Base-by-base conservation (phyloP, 2,113 vertebrate species). In the Haliaeetus leucogaster region DNA sequence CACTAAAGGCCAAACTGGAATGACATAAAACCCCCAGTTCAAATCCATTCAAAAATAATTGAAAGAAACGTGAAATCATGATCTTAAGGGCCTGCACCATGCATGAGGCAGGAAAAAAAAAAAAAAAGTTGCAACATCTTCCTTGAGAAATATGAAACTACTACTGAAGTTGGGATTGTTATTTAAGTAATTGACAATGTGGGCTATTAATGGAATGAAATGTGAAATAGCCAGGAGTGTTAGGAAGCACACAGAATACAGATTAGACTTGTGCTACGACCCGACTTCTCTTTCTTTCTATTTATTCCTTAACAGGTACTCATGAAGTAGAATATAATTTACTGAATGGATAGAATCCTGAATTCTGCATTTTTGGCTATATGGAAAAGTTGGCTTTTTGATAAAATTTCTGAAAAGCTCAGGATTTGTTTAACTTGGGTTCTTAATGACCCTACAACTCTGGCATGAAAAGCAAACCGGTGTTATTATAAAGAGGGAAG, bases 341-440 rank as follows among this genome's bases (percentile, higher is more conserved):
- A 65, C 43, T 91, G 65, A 79, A 86, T 82, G 56, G 56, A 30
- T 61, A 48, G 34, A 89, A 79, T 84, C 21, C 30, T 48, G 55
- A 82, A 72, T 85, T 92, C 38, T 87, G 17, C 55, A 40, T 77
- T 29, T 82, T 83, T 38, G 48, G 40, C 62, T 82, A 2, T 42
- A 61, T 0, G 5, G 40, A 91, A 82, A 95, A 58, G 16, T 43
- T 79, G 48, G 9, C 15, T 56, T 79, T 92, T 72, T 52, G 62
- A 84, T 84, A 93, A 91, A 93, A 95, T 66, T 82, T 90, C 43
- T 83, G 34, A 67, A 78, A 93, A 92, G 13, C 21, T 56, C 32
- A 52, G 52, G 52, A 61, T 92, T 93, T 95, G 47, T 94, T 97
- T 96, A 84, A 58, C 43, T 93, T 91, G 67, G 38, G 18, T 71